Base-by-base conservation (phyloP, 2,113 vertebrate genomes). In the Corvus cornix region DNA sequence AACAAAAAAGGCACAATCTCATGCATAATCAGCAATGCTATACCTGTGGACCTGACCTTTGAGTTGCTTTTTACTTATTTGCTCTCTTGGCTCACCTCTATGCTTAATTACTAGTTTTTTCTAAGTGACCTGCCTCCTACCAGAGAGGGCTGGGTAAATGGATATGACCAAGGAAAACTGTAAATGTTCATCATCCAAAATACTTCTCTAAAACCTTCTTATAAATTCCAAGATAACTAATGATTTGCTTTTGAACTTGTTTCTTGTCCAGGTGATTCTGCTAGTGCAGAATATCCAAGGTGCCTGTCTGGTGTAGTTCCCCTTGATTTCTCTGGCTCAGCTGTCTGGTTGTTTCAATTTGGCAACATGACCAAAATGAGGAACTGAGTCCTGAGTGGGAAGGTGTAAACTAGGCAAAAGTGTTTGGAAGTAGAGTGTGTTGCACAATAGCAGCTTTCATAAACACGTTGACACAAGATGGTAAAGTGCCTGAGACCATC, bases 401-500 rank as follows among this genome's bases (percentile, higher is more conserved):
- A 96, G 58, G n/a, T 56, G 59, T 58, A 67, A 87, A 87, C 30
- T 14, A n/a, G 37, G 67, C 79, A 90, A 58, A 77, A 81, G 27
- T 52, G 60, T 52, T 95, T 1, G 2, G 35, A 95, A 93, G 64
- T 55, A 33, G 43, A 81, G 64, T 28, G 41, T 58, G 33, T 86
- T 96, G 91, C 76, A 41, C 93, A 96, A 88, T 43, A 84, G 55
- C 92, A 69, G 76, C 60, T 95, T 96, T 72, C 69, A 53, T 78
- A 66, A 87, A 74, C 55, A 66, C 93, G 58, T 31, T 78, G 74
- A 48, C 52, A 72, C 43, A 72, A 52, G 41, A 37, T 17, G 21
- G 27, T 67, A 22, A 97, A 94, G 92, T 95, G 92, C 97, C 96
- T 94, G 93, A 92, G 26, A 67, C 64, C 46, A 67, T 37, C 70